phyloP scores from a whole-genome alignment of 2,797 vertebrate species.

The Gymnoscopelus microlampas region DNA sequence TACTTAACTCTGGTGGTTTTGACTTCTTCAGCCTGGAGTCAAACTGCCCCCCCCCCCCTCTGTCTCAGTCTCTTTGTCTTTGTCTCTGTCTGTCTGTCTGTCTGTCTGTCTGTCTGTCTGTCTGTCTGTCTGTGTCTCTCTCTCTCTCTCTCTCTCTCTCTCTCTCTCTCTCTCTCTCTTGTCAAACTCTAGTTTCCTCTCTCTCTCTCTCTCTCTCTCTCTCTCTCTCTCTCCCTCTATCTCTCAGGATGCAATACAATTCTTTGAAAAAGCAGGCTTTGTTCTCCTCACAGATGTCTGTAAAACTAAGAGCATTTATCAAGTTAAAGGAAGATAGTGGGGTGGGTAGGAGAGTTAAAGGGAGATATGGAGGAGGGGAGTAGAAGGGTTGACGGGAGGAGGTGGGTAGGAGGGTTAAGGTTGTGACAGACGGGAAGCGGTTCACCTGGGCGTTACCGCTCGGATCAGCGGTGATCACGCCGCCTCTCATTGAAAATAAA shows the following conservation, averaged over 20 bases:
- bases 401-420: no score
- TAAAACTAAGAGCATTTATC: constrained; percentile 14
- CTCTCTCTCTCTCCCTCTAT: neutral
- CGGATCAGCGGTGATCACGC: constrained; percentile 41
- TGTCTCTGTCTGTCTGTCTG: neutral
- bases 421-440: no score
- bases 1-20: no score
- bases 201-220: neutral
- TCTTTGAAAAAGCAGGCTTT: constrained; percentile 1
- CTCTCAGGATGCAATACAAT: constrained; percentile 17
- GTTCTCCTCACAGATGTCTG: neutral
- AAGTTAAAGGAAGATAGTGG: neutral
- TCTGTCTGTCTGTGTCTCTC: no score
- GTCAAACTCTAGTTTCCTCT: no score
- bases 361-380: no score
- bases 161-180: neutral
- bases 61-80: neutral
- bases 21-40: no score
- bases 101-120: no score
- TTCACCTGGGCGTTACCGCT: constrained; percentile 44
- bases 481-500: no score
- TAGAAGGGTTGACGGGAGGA: no score
- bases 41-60: no score
- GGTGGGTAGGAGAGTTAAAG: no score
- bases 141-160: neutral